Percentiles rank a stretch among this genome's conserved stretches.
These are phyloP conservation scores for Cryptops parisi DNA, from an alignment of 2,888 invertebrate species.

Conservation along the genomic window DNA sequence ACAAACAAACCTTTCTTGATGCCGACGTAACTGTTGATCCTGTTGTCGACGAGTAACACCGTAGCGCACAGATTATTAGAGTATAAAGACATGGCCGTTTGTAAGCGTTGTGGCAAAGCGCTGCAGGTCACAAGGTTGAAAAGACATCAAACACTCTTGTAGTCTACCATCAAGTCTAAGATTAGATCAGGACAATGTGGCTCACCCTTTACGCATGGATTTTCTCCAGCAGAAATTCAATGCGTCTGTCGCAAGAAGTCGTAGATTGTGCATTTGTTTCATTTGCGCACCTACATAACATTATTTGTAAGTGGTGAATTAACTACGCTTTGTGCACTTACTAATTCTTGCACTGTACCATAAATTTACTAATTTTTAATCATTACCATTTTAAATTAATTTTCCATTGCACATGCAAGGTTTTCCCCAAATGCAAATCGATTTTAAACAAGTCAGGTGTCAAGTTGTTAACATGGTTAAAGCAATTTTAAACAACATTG, in stretches of 20 bases:
- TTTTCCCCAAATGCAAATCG: no score
- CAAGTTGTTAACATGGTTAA: no score
- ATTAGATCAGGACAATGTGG: no score
- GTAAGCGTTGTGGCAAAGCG: conserved; percentile 54
- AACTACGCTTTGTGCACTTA: no score
- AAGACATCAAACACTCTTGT: not conserved
- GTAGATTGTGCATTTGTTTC: conserved; percentile 95
- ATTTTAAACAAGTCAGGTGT: no score
- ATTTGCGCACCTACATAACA: conserved; percentile 89
- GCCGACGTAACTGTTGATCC: conserved; percentile 47
- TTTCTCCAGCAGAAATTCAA: conserved; percentile 60
- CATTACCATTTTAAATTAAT: no score
- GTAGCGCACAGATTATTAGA: conserved; percentile 76
- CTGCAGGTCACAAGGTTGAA: not conserved
- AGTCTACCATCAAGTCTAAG: no score
- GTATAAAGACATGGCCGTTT: conserved; percentile 86
- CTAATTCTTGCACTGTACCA: no score
- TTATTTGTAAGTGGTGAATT: no score
- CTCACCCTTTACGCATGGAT: not conserved
- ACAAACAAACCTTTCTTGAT: conserved; percentile 41
- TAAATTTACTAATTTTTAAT: no score
- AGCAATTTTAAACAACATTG: no score
- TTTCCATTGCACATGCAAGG: no score
- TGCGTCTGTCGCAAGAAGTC: conserved; percentile 71
- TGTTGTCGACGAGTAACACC: conserved; percentile 61